phyloP scores from a whole-genome alignment of 2,797 vertebrate species.

The Phoebastria nigripes region DNA sequence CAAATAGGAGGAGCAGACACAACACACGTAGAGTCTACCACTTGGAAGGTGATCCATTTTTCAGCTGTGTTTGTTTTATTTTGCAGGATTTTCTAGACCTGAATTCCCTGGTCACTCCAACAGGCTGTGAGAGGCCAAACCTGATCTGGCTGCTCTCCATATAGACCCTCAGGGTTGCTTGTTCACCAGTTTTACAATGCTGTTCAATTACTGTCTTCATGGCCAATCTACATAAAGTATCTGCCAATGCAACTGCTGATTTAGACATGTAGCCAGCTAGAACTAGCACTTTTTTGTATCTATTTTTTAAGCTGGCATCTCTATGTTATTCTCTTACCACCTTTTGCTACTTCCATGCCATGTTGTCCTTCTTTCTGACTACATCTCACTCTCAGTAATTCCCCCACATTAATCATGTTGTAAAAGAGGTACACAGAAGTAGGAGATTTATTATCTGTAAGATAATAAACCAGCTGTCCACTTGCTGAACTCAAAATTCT shows the following conservation, averaged over 20 bases:
- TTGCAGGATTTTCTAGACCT: background rate
- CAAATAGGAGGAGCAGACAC: background rate
- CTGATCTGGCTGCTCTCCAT: background rate
- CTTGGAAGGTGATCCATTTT: background rate
- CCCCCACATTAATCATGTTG: background rate
- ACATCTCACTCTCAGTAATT: background rate
- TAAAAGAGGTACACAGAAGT: background rate
- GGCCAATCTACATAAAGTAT: background rate
- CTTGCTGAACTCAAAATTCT: background rate
- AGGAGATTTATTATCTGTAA: background rate
- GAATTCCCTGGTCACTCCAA: background rate
- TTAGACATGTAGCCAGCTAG: background rate
- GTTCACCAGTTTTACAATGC: background rate
- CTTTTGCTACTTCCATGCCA: background rate
- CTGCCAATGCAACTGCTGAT: background rate
- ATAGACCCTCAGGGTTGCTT: background rate
- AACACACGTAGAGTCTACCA: rapidly evolving
- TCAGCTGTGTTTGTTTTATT: background rate
- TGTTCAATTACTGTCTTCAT: background rate
- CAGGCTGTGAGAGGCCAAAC: background rate
- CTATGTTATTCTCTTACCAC: background rate
- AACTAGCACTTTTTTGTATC: background rate
- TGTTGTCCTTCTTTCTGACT: background rate
- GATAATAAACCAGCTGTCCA: background rate
- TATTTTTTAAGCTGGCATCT: background rate